A percentile compares a stretch with the other conserved stretches of the same genome.
Evolutionary conservation across 2,888 invertebrate species (phyloP).

Genomic region (Ichneumoninae sp.): DNA sequence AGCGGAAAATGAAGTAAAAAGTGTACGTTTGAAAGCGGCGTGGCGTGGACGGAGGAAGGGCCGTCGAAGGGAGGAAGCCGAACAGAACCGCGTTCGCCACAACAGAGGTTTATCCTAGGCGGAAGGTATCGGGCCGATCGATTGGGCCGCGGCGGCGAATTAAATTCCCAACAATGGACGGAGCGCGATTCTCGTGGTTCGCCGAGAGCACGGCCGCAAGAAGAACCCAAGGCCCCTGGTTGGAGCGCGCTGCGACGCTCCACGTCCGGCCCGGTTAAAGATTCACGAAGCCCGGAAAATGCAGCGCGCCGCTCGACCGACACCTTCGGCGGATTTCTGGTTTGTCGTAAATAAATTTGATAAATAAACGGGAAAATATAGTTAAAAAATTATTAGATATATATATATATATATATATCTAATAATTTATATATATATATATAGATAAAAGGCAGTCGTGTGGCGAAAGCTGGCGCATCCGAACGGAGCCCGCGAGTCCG

Average conservation of each 20-base stretch:
- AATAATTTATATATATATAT: too few relatives aligned
- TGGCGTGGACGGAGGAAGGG: conserved; percentile 11
- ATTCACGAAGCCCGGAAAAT: conserved; percentile 24
- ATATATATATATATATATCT: too few relatives aligned
- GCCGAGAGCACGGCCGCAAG: not conserved
- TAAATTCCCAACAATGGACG: conserved; percentile 57
- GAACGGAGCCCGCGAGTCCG: conserved; percentile 11
- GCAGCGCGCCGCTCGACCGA: too few relatives aligned
- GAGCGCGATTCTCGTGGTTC: conserved; percentile 31
- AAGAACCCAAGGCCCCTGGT: conserved; percentile 1
- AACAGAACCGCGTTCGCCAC: conserved; percentile 29
- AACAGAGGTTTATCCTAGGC: conserved; percentile 34
- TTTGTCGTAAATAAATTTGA: conserved; percentile 33
- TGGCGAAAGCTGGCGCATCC: conserved; percentile 4
- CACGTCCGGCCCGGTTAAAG: conserved; percentile 8
- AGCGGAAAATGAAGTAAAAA: conserved; percentile 13
- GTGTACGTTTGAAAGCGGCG: conserved; percentile 5
- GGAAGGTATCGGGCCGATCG: conserved; percentile 44
- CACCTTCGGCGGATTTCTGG: not conserved
- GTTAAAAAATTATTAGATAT: conserved; percentile 2
- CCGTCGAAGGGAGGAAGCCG: not conserved
- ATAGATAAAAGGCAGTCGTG: not conserved
- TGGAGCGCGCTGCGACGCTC: not conserved
- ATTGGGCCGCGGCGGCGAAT: conserved; percentile 56
- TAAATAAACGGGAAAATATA: conserved; percentile 3